Conservation (phyloP, 2,797 vertebrate genomes). For the Cirrhinus mrigala region DNA sequence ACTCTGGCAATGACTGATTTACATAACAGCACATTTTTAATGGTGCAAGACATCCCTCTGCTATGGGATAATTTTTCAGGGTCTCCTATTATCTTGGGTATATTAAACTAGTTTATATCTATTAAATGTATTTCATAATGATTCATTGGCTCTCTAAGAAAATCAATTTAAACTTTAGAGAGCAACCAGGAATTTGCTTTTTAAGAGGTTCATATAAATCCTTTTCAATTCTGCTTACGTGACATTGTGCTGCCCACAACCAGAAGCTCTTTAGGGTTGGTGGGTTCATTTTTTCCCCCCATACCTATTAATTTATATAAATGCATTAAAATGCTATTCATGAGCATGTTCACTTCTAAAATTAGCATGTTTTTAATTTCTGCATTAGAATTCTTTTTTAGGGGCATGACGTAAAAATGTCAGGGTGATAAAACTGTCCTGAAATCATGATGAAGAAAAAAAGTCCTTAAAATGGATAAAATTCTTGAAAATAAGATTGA, state of each 20-base stretch:
- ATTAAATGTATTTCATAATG: constrained; percentile 58
- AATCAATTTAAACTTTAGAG: constrained; percentile 57
- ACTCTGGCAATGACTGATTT: constrained; percentile 52
- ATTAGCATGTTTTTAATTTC: not conserved
- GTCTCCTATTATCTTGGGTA: constrained; percentile 56
- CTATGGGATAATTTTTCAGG: constrained; percentile 50
- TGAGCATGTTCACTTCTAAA: not conserved
- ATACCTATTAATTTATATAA: not conserved
- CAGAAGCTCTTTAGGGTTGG: constrained; percentile 12
- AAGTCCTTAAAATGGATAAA: not conserved
- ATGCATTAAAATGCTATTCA: not conserved
- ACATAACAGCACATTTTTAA: constrained; percentile 56
- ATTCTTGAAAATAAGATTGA: too few relatives aligned
- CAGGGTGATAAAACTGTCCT: not conserved
- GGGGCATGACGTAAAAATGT: not conserved
- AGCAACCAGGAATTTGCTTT: constrained; percentile 57
- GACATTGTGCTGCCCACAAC: constrained; percentile 20
- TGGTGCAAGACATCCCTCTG: constrained; percentile 44
- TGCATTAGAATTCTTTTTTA: not conserved
- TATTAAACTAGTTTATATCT: constrained; percentile 63
- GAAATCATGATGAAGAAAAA: not conserved
- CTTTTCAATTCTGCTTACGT: constrained; percentile 37
- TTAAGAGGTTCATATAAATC: constrained; percentile 53
- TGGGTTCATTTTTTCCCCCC: too few relatives aligned
- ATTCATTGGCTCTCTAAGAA: constrained; percentile 55